Evolutionary conservation across 1,140 invertebrate species (phyloP), one percentile per base, ranked within the genome.

Genomic region (Olivierus martensii): DNA sequence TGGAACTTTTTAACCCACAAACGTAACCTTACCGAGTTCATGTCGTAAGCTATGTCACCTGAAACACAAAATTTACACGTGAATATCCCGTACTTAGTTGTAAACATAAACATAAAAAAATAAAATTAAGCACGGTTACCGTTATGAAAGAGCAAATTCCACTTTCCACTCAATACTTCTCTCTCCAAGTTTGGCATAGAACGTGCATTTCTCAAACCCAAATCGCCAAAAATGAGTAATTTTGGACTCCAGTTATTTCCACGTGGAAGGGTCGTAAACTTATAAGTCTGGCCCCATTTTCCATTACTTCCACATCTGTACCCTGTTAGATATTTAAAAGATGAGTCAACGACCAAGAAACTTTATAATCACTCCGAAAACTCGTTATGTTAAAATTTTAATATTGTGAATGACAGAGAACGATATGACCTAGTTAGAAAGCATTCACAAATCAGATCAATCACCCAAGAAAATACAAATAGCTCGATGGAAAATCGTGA

Each of bases 1-100:
- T n/a, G n/a, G n/a, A n/a, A n/a, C n/a, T n/a, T n/a, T n/a, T n/a
- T n/a, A n/a, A n/a, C n/a, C n/a, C n/a, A n/a, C n/a, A n/a, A n/a
- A n/a, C n/a, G n/a, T 35, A 19, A 49, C 22, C 73, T 73, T 71
- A 80, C 79, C 3, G 78, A 73, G 69, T 89, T 71, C 84, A 97
- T 87, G 66, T 96, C 87, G 72, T 96, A 97, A 0, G 90, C 91
- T 73, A 96, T 88, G 75, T 93, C 89, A 1, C 65, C 65, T 63
- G 28, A 52, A 55, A 59, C 35, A 47, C 19, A 51, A 39, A 48
- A 28, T 28, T 28, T 28, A 28, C 28, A 6, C 4, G 9, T 28
- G 9, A 28, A 9, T 6, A 28, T 28, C 1, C 28, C 4, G 4
- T 28, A 9, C 28, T 28, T 28, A 28, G 28, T 28, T 28, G 4